Evolutionary conservation across 2,113 vertebrate species (phyloP).

Genomic region (Pelmatolapia mariae): DNA sequence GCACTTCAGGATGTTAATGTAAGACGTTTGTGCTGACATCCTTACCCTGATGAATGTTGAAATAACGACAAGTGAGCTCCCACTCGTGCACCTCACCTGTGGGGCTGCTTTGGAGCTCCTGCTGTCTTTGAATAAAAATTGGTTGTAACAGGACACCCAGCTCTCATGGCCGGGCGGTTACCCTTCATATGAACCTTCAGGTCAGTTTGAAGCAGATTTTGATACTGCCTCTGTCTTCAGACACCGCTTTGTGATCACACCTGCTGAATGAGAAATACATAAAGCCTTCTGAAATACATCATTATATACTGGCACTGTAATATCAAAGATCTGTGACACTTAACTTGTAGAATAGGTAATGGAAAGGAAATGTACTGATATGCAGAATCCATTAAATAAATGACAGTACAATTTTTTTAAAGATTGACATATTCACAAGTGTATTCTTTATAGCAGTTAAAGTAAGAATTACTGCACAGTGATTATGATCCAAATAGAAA

Average conservation of each 20-base stretch:
- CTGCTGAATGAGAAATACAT: not conserved
- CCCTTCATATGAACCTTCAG: not conserved
- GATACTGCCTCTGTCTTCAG: not conserved
- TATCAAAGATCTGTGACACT: not conserved
- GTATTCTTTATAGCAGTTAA: not conserved
- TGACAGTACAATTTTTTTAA: not conserved
- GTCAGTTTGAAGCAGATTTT: not conserved
- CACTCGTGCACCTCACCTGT: accelerated
- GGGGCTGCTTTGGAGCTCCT: not conserved
- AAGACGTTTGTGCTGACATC: not conserved
- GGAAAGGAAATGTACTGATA: accelerated
- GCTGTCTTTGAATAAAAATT: not conserved
- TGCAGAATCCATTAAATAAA: not conserved
- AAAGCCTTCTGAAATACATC: not conserved
- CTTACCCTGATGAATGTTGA: not conserved
- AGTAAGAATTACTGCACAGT: not conserved
- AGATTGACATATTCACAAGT: not conserved
- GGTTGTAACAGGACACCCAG: not conserved
- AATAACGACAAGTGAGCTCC: not conserved
- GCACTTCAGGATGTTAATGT: not conserved
- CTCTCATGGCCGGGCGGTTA: accelerated
- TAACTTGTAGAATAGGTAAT: not conserved
- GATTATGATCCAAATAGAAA: not conserved
- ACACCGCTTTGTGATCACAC: not conserved
- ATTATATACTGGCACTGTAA: not conserved